Evolutionary conservation across 2,113 vertebrate species (phyloP).

Genomic region (Onychostruthus taczanowskii): DNA sequence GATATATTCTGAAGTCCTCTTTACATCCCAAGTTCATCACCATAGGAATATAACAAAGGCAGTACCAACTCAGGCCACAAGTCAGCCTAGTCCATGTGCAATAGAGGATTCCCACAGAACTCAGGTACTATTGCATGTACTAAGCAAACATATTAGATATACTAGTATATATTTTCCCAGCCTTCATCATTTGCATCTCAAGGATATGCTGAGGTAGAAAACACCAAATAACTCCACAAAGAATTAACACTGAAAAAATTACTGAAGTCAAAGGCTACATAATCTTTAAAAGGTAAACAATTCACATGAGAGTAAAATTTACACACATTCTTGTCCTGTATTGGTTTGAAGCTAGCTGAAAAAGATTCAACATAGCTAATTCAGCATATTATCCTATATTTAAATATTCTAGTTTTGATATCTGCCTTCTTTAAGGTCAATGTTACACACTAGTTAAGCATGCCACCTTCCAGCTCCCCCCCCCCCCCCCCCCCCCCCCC

Average conservation of each 20-base stretch:
- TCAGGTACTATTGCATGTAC: neutral
- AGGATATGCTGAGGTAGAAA: neutral
- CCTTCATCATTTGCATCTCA: neutral
- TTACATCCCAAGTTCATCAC: neutral
- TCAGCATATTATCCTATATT: neutral
- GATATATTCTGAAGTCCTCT: neutral
- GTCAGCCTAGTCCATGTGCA: neutral
- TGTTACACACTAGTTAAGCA: neutral
- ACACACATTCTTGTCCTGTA: neutral
- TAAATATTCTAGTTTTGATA: neutral
- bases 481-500: neutral
- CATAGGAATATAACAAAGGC: fast-evolving
- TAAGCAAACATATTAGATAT: neutral
- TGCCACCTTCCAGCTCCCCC: fast-evolving
- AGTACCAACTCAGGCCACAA: neutral
- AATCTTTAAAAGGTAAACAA: neutral
- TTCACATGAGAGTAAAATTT: neutral
- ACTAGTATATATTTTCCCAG: neutral
- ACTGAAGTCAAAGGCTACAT: neutral
- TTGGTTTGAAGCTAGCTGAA: neutral
- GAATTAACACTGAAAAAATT: neutral
- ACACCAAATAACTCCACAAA: neutral
- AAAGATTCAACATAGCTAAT: neutral
- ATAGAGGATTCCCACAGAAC: neutral
- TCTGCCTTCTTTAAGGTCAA: neutral